Base-by-base conservation (phyloP, 2,113 vertebrate genomes). In the Vidua chalybeata region DNA sequence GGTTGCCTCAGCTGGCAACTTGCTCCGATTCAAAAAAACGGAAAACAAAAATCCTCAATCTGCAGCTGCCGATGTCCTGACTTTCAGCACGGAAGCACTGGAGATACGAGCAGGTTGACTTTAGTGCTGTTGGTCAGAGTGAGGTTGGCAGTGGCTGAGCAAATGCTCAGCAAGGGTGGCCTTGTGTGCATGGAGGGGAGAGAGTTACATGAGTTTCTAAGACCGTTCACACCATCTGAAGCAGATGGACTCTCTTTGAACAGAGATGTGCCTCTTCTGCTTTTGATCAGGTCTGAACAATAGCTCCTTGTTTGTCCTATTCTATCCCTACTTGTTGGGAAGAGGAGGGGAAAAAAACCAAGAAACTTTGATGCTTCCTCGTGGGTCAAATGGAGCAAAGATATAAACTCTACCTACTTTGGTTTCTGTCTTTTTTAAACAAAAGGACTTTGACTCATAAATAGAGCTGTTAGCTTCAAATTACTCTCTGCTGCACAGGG, bases 231-330 rank as follows among this genome's bases (percentile, higher is more conserved):
- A 54, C 43, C 45, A 15, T 88, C 48, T 55, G 74, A 91, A 64
- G 74, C 56, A 78, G 80, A 73, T 88, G 90, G 91, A 46, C n/a
- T 88, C 43, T 39, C 79, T 95, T 94, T 94, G 85, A 95, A 88
- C 68, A 87, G 54, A 75, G 86, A 82, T 69, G 71, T 55, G 28
- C 63, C 67, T 72, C 56, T 86, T 56, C 71, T 94, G 45, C 76
- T 93, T 95, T 96, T 94, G 78, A 83, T 92, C 62, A 37, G 54
- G 24, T 75, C 62, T 81, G 69, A 90, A 95, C 85, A 95, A 61
- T 49, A 81, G 66, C 43, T 80, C 49, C 81, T 79, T 89, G 79
- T 84, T 76, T 84, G 48, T 83, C 54, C 39, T 72, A 8, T 83
- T 92, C 56, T 52, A 49, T 75, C 46, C 35, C 66, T 84, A 62